Percentiles rank a stretch among this genome's conserved stretches.
Evolutionary conservation across 2,113 vertebrate genomes (phyloP).

Genomic region (Gavialis gangeticus): DNA sequence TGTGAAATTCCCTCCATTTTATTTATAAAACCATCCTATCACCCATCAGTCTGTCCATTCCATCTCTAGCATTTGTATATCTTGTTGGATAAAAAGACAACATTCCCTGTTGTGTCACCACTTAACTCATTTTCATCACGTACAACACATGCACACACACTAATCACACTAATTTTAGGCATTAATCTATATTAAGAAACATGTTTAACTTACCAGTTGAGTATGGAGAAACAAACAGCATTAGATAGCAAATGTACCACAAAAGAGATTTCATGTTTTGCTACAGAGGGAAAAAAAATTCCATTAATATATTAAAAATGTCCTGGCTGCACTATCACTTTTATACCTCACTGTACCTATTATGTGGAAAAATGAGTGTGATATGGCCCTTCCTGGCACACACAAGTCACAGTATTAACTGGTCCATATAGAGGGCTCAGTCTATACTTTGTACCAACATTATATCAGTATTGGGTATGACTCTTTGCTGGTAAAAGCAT

Average conservation of each 20-base stretch:
- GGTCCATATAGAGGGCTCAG: neutral
- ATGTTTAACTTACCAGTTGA: constrained; percentile 71
- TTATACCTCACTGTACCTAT: neutral
- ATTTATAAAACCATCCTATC: neutral
- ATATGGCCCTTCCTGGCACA: neutral
- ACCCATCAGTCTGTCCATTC: neutral
- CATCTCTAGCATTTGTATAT: neutral
- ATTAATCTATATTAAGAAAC: neutral
- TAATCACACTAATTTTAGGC: neutral
- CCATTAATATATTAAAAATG: neutral
- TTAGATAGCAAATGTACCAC: constrained; percentile 42
- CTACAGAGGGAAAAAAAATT: constrained; percentile 34
- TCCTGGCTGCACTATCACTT: neutral
- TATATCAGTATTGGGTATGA: neutral
- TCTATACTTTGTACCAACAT: neutral
- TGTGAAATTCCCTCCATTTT: neutral
- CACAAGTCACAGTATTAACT: neutral
- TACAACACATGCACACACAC: too few relatives aligned
- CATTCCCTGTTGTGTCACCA: neutral
- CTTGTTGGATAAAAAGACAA: neutral
- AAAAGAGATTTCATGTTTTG: constrained; percentile 72
- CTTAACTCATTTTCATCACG: neutral
- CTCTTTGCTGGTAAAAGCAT: neutral
- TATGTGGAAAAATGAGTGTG: neutral
- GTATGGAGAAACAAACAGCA: constrained; percentile 50